Evolutionary conservation across 2,797 vertebrate genomes (phyloP).

Genomic region (Rhabdomys pumilio): DNA sequence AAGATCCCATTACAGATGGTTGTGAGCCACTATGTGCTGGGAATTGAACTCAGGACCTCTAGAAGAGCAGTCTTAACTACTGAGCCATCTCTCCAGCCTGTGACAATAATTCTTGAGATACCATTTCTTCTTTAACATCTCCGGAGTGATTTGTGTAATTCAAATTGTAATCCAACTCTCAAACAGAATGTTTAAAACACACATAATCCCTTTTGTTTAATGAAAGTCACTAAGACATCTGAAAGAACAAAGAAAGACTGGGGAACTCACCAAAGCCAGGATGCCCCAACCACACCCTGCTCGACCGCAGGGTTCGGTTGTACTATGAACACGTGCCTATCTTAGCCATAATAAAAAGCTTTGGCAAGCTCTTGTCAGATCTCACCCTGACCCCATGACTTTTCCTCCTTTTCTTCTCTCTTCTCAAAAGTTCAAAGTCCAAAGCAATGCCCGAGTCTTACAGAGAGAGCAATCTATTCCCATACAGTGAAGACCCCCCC

Average conservation of each 20-base stretch:
- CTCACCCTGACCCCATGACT: not conserved
- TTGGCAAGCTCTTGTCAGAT: not conserved
- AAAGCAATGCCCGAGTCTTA: not conserved
- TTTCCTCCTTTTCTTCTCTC: not conserved
- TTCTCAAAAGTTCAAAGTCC: constrained; percentile 22
- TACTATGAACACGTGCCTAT: not conserved
- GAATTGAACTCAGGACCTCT: too few species aligned
- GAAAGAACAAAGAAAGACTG: constrained; percentile 50
- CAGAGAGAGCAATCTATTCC: not conserved
- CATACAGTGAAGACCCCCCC: not conserved
- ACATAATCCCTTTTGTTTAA: not conserved
- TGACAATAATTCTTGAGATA: not conserved
- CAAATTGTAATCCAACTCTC: constrained; percentile 51
- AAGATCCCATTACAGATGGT: too few species aligned
- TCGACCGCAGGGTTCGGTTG: too few species aligned
- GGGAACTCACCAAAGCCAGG: not conserved
- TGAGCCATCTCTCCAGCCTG: too few species aligned
- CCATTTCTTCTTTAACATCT: constrained; percentile 37
- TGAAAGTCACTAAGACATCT: not conserved
- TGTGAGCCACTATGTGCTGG: too few species aligned
- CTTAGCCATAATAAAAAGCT: not conserved
- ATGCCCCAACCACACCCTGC: not conserved
- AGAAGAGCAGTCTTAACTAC: too few species aligned
- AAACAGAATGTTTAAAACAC: constrained; percentile 34
- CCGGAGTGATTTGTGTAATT: not conserved